Evolutionary conservation across 2,113 vertebrate genomes (phyloP).

Genomic region (Typhlomys cinereus): DNA sequence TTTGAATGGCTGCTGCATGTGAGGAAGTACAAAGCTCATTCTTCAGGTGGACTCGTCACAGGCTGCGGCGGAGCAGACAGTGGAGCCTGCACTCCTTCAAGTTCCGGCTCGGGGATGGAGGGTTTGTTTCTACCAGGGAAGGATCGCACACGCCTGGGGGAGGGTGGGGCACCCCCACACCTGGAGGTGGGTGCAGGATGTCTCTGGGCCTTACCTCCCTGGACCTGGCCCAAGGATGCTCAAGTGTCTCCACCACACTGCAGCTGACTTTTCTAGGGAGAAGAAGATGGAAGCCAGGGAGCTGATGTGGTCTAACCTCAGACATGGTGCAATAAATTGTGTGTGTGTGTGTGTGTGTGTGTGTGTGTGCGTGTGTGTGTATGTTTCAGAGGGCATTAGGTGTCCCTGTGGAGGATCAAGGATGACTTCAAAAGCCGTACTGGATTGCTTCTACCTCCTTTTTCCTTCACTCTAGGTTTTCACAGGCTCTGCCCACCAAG

Average conservation of each 20-base stretch:
- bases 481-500: no score
- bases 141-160: fast-evolving
- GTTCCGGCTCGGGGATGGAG: not conserved
- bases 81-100: not conserved
- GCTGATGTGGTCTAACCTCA: not conserved
- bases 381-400: no score
- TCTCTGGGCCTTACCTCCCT: not conserved
- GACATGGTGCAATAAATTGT: not conserved
- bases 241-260: not conserved
- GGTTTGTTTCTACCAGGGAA: no score
- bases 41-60: not conserved
- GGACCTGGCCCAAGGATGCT: no score
- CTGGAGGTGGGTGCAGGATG: not conserved
- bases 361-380: no score
- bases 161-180: no score
- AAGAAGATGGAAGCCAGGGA: not conserved
- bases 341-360: no score
- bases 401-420: no score
- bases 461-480: no score
- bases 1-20: not conserved
- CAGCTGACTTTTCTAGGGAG: not conserved
- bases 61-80: not conserved
- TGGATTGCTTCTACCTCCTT: no score
- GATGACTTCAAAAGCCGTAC: no score
- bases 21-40: not conserved